phyloP scores from a whole-genome alignment of 2,888 invertebrate species.

The Acanthosepion pharaonis region DNA sequence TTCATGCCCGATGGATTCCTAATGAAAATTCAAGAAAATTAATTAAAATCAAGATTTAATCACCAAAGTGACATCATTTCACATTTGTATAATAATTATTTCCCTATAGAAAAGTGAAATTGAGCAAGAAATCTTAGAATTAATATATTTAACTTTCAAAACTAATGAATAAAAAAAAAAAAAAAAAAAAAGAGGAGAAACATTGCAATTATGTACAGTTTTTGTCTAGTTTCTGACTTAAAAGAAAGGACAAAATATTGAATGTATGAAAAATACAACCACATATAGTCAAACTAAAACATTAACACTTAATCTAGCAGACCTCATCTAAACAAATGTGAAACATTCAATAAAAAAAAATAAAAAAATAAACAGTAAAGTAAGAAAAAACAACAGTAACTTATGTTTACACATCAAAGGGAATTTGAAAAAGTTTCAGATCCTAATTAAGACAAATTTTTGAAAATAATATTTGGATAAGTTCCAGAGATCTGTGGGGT shows the following conservation, averaged over 20 bases:
- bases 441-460: too few relatives aligned
- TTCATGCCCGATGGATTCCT: not conserved
- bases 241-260: not conserved
- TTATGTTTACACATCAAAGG: not conserved
- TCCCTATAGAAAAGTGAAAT: not conserved
- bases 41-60: too few relatives aligned
- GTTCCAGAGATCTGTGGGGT: too few relatives aligned
- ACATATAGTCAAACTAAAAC: not conserved
- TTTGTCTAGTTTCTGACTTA: not conserved
- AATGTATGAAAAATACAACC: not conserved
- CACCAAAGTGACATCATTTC: too few relatives aligned
- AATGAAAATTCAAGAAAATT: not conserved
- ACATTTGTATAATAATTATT: not conserved
- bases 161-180: not conserved
- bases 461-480: too few relatives aligned
- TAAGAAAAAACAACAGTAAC: not conserved
- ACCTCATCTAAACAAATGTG: not conserved
- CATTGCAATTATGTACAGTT: not conserved
- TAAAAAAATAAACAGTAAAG: not conserved
- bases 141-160: not conserved
- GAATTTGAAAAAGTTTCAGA: too few relatives aligned
- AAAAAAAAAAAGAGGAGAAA: not conserved
- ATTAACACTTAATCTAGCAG: not conserved
- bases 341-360: slow-evolving; percentile 11
- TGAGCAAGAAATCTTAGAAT: not conserved